These are phyloP conservation scores for Zaprionus vittiger DNA, from an alignment of 1,140 invertebrate species.

Conservation along the genomic window DNA sequence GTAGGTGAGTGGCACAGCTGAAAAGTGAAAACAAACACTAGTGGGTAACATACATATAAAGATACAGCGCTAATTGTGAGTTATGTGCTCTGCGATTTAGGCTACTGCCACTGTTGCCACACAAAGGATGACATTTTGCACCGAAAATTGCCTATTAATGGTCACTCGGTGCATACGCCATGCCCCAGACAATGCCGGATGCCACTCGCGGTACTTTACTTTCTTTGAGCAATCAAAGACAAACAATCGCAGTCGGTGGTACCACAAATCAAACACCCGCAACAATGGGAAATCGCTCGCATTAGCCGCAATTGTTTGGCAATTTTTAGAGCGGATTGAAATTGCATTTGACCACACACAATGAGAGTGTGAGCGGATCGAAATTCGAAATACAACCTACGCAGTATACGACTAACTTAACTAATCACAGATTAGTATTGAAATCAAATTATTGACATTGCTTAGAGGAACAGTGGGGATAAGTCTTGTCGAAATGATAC, in stretches of 20 bases:
- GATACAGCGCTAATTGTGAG: slow-evolving; percentile 58
- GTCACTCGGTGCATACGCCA: slow-evolving; percentile 52
- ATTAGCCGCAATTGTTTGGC: slow-evolving; percentile 75
- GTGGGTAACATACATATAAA: slow-evolving; percentile 9
- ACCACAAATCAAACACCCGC: slow-evolving; percentile 73
- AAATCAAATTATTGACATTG: background rate
- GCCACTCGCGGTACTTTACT: slow-evolving; percentile 42
- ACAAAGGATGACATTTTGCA: slow-evolving; percentile 67
- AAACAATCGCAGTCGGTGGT: slow-evolving; percentile 64
- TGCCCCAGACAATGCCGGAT: slow-evolving; percentile 54
- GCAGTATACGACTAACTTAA: background rate
- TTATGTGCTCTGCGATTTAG: slow-evolving; percentile 39
- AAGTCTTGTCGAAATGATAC: too few relatives aligned
- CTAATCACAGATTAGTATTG: background rate
- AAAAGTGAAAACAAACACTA: slow-evolving; percentile 21
- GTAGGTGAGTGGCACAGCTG: slow-evolving; percentile 61
- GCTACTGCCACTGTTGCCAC: slow-evolving; percentile 53
- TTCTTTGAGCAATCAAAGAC: slow-evolving; percentile 54
- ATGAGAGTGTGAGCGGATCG: slow-evolving; percentile 21
- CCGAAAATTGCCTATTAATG: slow-evolving; percentile 72
- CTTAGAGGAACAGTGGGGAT: background rate
- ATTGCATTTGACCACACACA: slow-evolving; percentile 57
- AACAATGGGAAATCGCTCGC: slow-evolving; percentile 71
- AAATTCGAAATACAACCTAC: background rate
- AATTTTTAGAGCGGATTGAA: slow-evolving; percentile 39